These are phyloP conservation scores for Cinclus cinclus DNA, from an alignment of 2,113 vertebrate species.

Conservation along the genomic window DNA sequence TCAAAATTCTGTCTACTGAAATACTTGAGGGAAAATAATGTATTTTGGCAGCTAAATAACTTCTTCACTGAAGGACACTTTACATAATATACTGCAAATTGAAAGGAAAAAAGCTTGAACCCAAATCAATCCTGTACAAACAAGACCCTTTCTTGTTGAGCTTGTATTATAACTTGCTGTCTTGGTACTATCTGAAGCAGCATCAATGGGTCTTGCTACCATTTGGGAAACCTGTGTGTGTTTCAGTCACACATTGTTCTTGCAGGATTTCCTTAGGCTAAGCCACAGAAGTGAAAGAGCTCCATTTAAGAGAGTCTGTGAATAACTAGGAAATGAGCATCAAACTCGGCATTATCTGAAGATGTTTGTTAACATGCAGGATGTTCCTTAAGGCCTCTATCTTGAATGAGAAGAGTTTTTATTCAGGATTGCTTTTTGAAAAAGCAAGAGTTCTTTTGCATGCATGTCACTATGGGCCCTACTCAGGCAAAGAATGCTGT, in stretches of 20 bases:
- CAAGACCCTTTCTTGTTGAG: constrained; percentile 36
- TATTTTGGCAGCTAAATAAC: constrained; percentile 6
- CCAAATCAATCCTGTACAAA: constrained; percentile 4
- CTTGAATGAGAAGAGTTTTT: constrained; percentile 71
- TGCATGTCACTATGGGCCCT: constrained; percentile 57
- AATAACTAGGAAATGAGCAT: constrained; percentile 79
- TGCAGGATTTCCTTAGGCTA: constrained; percentile 77
- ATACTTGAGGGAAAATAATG: not conserved
- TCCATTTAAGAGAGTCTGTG: constrained; percentile 75
- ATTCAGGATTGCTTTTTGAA: constrained; percentile 67
- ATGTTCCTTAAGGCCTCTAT: constrained; percentile 76
- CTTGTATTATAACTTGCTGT: constrained; percentile 18
- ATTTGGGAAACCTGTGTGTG: constrained; percentile 65
- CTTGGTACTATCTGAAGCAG: constrained; percentile 52
- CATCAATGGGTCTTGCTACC: constrained; percentile 53
- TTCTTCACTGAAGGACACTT: constrained; percentile 12
- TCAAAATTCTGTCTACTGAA: not conserved
- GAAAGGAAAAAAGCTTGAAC: constrained; percentile 39
- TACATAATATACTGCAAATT: not conserved
- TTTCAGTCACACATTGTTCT: constrained; percentile 76
- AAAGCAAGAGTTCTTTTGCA: constrained; percentile 65
- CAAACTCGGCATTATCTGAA: constrained; percentile 78
- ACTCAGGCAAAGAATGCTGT: constrained; percentile 4
- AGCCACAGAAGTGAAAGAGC: constrained; percentile 76
- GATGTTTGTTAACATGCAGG: constrained; percentile 78